Base-by-base conservation (phyloP, 2,797 vertebrate species). In the Molossus molossus region DNA sequence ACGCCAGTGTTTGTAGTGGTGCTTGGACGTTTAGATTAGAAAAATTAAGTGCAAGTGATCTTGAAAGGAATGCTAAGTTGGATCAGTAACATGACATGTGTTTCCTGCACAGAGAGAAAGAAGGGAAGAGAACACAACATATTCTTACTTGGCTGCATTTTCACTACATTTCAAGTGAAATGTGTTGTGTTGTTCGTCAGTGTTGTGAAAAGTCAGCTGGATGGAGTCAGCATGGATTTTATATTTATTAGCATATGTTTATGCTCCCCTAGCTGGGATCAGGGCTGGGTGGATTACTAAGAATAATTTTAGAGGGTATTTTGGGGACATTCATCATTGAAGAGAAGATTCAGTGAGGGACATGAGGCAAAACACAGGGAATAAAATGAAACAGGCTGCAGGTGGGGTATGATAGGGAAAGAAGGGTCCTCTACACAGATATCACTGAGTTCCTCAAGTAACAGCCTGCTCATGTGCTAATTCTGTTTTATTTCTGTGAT, bases 341-440 rank as follows among this genome's bases (percentile, higher is more conserved):
- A 37, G 83, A 48, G 60, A 80, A 69, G n/a, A 13, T 53, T 65
- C n/a, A 1, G 33, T 9, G 2, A 73, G 55, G 90, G 57, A 92
- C 45, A n/a, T 29, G 45, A 73, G 33, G 18, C n/a, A 29, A 62
- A 77, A 37, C 18, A 17, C 45, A 5, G 67, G 73, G 37, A 58
- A 3, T 55, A 67, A 21, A n/a, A 12, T 33, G 25, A 33, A n/a
- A 50, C 20, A 83, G 72, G 25, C 50, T 53, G 17, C 17, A 6
- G 45, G 27, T 15, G 5, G 27, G 21, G 12, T 8, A 1, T 20
- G 21, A 10, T 0, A 1, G 55, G 65, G n/a, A 75, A 67, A 17
- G 33, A 33, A 37, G 37, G 40, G 3, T 18, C 21, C 10, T 86
- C 58, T n/a, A 4, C 7, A 0, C 2, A 1, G 18, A 4, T 5